phyloP scores from a whole-genome alignment of 2,797 vertebrate species.

The Lagorchestes hirsutus region DNA sequence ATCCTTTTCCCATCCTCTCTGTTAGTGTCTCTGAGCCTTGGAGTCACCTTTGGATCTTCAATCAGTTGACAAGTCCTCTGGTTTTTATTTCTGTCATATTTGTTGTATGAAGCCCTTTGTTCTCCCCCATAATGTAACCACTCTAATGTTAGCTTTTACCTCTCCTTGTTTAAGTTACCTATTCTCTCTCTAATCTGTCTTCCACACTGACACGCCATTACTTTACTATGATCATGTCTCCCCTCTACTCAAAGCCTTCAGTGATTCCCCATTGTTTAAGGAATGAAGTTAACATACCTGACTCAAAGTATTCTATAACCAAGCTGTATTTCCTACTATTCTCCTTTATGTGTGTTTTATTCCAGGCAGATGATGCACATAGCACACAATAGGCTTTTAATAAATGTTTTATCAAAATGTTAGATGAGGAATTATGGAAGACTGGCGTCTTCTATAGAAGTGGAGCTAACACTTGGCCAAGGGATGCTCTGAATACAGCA shows the following conservation, averaged over 20 bases:
- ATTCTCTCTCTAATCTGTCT: not conserved
- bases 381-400: not conserved
- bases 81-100: not conserved
- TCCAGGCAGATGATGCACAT: not conserved
- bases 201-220: not conserved
- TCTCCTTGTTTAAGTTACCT: not conserved
- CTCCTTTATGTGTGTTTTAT: not conserved
- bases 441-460: not conserved
- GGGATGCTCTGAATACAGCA: not conserved
- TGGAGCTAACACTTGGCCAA: not conserved
- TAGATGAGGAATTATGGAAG: not conserved
- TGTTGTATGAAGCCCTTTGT: not conserved
- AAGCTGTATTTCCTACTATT: not conserved
- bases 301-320: not conserved
- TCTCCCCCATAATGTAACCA: not conserved
- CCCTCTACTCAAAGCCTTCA: not conserved
- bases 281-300: not conserved
- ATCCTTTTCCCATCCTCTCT: not conserved
- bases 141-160: not conserved
- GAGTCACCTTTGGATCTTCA: not conserved
- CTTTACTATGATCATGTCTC: not conserved
- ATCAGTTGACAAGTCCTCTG: not conserved
- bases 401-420: not conserved
- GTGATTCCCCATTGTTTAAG: not conserved
- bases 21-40: not conserved